Conservation (phyloP, 2,888 invertebrate species). For the Ennomos quercinarius region DNA sequence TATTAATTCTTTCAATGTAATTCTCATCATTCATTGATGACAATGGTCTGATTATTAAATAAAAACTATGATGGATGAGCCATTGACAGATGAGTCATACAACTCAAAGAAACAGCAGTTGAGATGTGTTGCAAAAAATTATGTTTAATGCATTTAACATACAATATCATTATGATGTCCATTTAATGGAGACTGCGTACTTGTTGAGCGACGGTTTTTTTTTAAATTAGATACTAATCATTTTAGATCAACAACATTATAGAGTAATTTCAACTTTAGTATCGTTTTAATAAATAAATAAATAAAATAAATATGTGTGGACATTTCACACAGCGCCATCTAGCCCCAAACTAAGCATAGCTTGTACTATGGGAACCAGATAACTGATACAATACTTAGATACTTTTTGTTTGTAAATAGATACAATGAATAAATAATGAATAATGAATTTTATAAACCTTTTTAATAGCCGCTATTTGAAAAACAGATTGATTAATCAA, state of each 20-base stretch:
- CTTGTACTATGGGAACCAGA: too few species aligned
- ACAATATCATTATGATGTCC: slow-evolving; percentile 17
- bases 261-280: too few species aligned
- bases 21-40: slow-evolving; percentile 19
- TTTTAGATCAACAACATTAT: not conserved
- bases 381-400: too few species aligned
- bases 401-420: too few species aligned
- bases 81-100: slow-evolving; percentile 29
- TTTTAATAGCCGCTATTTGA: too few species aligned
- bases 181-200: not conserved
- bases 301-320: too few species aligned
- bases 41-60: slow-evolving; percentile 27
- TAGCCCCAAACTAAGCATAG: too few species aligned
- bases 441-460: too few species aligned
- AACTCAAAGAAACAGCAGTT: slow-evolving; percentile 25
- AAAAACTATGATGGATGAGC: slow-evolving; percentile 28
- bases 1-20: slow-evolving; percentile 16
- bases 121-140: slow-evolving; percentile 24
- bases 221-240: not conserved
- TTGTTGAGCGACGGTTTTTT: not conserved
- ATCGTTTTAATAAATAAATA: too few species aligned
- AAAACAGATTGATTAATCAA: too few species aligned
- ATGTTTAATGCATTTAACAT: slow-evolving; percentile 28
- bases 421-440: too few species aligned
- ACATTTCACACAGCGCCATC: too few species aligned